Base-by-base conservation (phyloP, 2,888 invertebrate genomes). In the Tholera decimalis region DNA sequence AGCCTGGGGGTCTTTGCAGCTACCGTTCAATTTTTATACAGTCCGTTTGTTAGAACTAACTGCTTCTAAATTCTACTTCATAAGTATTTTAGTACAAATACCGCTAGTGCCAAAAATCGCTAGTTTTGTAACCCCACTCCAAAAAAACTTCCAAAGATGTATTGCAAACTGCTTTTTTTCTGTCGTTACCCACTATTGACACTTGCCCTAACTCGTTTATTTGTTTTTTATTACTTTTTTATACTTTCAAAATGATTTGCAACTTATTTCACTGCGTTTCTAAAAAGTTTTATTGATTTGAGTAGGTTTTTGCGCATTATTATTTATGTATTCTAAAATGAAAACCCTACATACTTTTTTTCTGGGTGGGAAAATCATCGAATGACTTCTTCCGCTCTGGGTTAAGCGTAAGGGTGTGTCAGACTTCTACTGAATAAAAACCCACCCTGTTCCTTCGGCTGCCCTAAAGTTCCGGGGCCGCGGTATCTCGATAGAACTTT, bases 211-310 rank as follows among this genome's bases (percentile, higher is more conserved):
- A 72, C 67, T 71, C 66, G 55, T 76, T 66, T 72, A 72, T 75
- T 75, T 76, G 49, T 75, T 62, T 47, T 26, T 43, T 62, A 76
- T 67, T 59, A 20, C 37, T 73, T 73, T 73, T 57, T 66, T 62
- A 35, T 33, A 47, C 33, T 54, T 47, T 20, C 3, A 7, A 50
- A 28, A 43, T 7, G n/a, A 30, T 47, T 61, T 39, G 26, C 7
- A 57, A 60, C 33, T 28, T 18, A 37, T 59, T 24, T n/a, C 53
- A 57, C 35, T 49, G 44, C 37, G n/a, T 57, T 33, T 35, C 3
- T 7, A 24, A 35, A 20, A 33, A 13, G 9, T 4, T 8, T 26
- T 33, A n/a, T 7, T n/a, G 22, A 15, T 35, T 28, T 26, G 35
- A 39, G 33, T 13, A 28, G 1, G 33, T 15, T 18, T 2, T 39